These are phyloP conservation scores for Lucilia sericata DNA, from an alignment of 1,140 invertebrate species.

Conservation along the genomic window DNA sequence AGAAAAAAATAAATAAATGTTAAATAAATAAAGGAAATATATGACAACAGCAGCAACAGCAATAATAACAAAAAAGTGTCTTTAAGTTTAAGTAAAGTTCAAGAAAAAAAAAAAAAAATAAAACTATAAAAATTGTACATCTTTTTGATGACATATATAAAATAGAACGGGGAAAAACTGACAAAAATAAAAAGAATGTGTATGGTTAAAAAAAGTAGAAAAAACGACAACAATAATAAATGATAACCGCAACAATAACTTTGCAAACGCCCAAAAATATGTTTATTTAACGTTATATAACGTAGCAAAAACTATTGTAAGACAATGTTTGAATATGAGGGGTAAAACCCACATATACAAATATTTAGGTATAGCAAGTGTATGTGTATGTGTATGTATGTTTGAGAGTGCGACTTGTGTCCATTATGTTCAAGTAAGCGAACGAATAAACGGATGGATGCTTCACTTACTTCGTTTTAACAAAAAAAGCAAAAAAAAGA, in stretches of 20 bases:
- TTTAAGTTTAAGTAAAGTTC: neutral
- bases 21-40: neutral
- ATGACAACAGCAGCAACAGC: neutral
- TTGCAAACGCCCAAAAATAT: slow-evolving; percentile 22
- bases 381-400: neutral
- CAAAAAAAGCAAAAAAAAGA: neutral
- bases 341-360: too few relatives aligned
- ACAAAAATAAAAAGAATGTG: too few relatives aligned
- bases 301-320: neutral
- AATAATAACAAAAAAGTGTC: neutral
- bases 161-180: too few relatives aligned
- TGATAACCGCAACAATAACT: slow-evolving; percentile 26
- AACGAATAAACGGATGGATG: slow-evolving; percentile 20
- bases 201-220: neutral
- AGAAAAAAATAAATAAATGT: neutral
- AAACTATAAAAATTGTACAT: neutral
- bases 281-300: slow-evolving; percentile 18
- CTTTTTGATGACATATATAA: neutral
- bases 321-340: neutral
- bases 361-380: too few relatives aligned
- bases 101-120: neutral
- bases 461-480: slow-evolving; percentile 1
- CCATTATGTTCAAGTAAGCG: slow-evolving; percentile 19
- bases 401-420: neutral
- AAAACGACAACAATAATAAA: neutral